Percentiles rank a stretch among this genome's conserved stretches.
phyloP scores from a whole-genome alignment of 2,113 vertebrate species.

The Epinephelus fuscoguttatus region DNA sequence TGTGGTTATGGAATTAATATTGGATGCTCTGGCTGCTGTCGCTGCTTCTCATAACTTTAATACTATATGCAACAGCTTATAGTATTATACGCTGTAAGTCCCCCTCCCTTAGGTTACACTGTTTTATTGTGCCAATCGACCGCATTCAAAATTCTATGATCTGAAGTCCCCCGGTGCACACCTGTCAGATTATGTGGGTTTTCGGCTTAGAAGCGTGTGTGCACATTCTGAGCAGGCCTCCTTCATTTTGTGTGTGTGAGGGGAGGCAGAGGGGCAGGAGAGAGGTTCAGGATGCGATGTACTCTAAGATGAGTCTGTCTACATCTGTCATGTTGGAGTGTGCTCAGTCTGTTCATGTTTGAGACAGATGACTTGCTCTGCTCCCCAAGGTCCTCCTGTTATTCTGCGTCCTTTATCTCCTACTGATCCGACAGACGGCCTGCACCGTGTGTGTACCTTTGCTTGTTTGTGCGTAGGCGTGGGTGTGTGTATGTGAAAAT shows the following conservation, averaged over 20 bases:
- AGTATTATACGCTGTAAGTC: slow-evolving; percentile 39
- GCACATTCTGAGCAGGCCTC: slow-evolving; percentile 51
- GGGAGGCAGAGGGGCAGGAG: neutral
- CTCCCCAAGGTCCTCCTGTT: slow-evolving; percentile 79
- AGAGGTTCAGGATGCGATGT: slow-evolving; percentile 57
- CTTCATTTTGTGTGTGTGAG: slow-evolving; percentile 24
- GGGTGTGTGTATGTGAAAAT: slow-evolving; percentile 9
- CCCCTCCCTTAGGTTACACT: slow-evolving; percentile 50
- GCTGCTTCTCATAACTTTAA: slow-evolving; percentile 53
- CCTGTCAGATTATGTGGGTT: slow-evolving; percentile 69
- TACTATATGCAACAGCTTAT: slow-evolving; percentile 62
- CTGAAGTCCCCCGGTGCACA: slow-evolving; percentile 56
- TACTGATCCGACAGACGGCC: slow-evolving; percentile 71
- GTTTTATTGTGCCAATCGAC: slow-evolving; percentile 72
- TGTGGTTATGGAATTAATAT: slow-evolving; percentile 63
- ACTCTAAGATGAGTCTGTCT: slow-evolving; percentile 76
- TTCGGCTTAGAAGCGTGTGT: slow-evolving; percentile 26
- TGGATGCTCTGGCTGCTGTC: slow-evolving; percentile 37
- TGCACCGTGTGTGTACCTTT: slow-evolving; percentile 29
- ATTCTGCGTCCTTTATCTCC: slow-evolving; percentile 82
- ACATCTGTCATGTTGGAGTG: slow-evolving; percentile 78
- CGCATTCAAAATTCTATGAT: slow-evolving; percentile 49
- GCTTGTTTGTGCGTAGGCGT: slow-evolving; percentile 14
- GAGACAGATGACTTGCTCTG: slow-evolving; percentile 82
- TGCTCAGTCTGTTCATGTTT: slow-evolving; percentile 81